Evolutionary conservation across 2,888 invertebrate genomes (phyloP), one percentile per base, ranked within the genome.

Genomic region (Spisula subtruncata): DNA sequence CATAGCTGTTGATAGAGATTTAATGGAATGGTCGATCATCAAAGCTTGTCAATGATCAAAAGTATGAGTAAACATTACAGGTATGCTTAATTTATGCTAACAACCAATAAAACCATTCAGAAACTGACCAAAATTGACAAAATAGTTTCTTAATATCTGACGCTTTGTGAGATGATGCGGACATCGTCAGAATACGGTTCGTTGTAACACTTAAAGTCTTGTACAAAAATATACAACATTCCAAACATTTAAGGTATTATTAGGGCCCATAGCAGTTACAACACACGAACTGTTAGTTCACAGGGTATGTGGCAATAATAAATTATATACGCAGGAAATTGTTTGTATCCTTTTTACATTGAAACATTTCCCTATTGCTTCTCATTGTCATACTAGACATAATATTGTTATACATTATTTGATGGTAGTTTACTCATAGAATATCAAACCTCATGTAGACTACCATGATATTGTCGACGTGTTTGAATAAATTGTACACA

Each of bases 371-470:
- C 16, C n/a, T 66, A 4, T 66, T 66, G 60, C 25, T 25, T n/a
- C 25, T 66, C 60, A 66, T 66, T n/a, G 60, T 25, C n/a, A 8
- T 12, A 66, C 25, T 25, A 66, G 60, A 66, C 25, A 66, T 66
- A 66, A 66, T 25, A 66, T 66, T 25, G 60, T 25, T 66, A 25
- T 66, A 66, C n/a, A 66, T 25, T 66, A 51, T 66, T 25, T 66
- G n/a, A 66, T 66, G 25, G 25, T 66, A 66, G 60, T 66, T 66
- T 66, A 25, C 60, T 25, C 60, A 66, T 66, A 66, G 60, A 12
- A 20, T 66, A 66, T 25, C 60, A 66, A n/a, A 66, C 4, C 25
- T 66, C 60, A 66, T 66, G n/a, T 66, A 51, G 51, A 51, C 14
- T 4, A 51, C 51, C 51, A 51, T 51, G 51, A n/a, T 66, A 25